Base-by-base conservation (phyloP, 2,797 vertebrate genomes). In the Sebastes hopkinsi region DNA sequence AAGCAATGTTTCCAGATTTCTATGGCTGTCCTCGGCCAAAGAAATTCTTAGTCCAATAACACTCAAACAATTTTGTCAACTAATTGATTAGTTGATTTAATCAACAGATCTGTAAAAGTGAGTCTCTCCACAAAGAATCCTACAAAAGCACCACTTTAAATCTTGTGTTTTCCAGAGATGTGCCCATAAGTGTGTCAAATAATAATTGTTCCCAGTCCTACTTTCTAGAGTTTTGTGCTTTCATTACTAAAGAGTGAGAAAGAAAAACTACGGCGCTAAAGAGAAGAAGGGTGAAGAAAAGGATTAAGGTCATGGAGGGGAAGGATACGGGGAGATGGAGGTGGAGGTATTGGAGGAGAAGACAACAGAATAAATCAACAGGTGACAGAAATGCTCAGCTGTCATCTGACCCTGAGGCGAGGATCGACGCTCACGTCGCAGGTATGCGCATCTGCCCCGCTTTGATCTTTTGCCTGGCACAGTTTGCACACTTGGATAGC, bases 401-500 rank as follows among this genome's bases (percentile, higher is more conserved):
- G 94, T 96, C 95, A 91, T 95, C 91, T 91, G 85, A 91, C 94
- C 93, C 94, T 20, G 83, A 92, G 95, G 95, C 92, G 32, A 89
- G 80, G 90, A 92, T 92, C 81, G 80, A 85, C 79, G 83, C 91
- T 96, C 94, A 96, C 80, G 91, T 92, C 91, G 87, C 93, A 95
- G 93, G 95, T 96, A 96, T 95, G 95, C 30, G 88, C 92, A 92
- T 95, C 92, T 92, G 93, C 89, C 89, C 75, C 1, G 77, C 95
- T 96, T 96, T 96, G 95, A 96, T 96, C 94, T 96, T 87, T 77
- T 46, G 91, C 90, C 89, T 94, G 94, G 92, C 94, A 95, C 88
- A 67, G 84, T 88, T 92, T 89, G 46, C 46, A 82, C 83, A 59
- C 85, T 87, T 72, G 90, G 81, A 89, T 84, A 68, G 85, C 58